Conservation (phyloP, 2,113 vertebrate genomes). For the Amphiprion ocellaris region DNA sequence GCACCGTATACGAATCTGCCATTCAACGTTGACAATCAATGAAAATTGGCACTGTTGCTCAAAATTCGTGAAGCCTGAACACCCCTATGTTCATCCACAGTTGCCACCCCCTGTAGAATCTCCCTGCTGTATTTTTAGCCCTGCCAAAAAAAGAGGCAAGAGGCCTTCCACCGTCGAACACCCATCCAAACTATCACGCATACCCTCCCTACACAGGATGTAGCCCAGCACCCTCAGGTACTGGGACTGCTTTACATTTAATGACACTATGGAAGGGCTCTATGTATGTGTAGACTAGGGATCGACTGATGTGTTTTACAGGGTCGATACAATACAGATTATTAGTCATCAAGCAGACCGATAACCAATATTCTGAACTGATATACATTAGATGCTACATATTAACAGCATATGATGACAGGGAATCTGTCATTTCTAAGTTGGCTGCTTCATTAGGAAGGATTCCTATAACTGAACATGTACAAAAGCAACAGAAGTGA, state of each 20-base stretch:
- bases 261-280: slow-evolving; percentile 68
- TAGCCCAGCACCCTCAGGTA: background rate
- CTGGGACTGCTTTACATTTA: slow-evolving; percentile 40
- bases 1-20: slow-evolving; percentile 4
- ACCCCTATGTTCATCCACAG: slow-evolving; percentile 13
- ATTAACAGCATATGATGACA: too few relatives aligned
- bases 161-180: slow-evolving; percentile 67
- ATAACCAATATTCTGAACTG: too few relatives aligned
- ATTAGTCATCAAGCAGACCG: too few relatives aligned
- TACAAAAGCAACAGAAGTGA: too few relatives aligned
- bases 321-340: too few relatives aligned
- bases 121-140: slow-evolving; percentile 88
- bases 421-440: too few relatives aligned
- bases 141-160: slow-evolving; percentile 84
- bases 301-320: too few relatives aligned
- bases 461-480: too few relatives aligned
- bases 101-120: slow-evolving; percentile 8
- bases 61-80: slow-evolving; percentile 19
- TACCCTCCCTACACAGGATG: slow-evolving; percentile 18
- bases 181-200: slow-evolving; percentile 28
- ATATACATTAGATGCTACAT: too few relatives aligned
- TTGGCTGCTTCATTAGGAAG: too few relatives aligned
- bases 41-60: background rate
- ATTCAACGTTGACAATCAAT: slow-evolving; percentile 17
- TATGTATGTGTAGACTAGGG: slow-evolving; percentile 78